phyloP scores from a whole-genome alignment of 1,140 invertebrate species.

The Pseudoatta argentina region DNA sequence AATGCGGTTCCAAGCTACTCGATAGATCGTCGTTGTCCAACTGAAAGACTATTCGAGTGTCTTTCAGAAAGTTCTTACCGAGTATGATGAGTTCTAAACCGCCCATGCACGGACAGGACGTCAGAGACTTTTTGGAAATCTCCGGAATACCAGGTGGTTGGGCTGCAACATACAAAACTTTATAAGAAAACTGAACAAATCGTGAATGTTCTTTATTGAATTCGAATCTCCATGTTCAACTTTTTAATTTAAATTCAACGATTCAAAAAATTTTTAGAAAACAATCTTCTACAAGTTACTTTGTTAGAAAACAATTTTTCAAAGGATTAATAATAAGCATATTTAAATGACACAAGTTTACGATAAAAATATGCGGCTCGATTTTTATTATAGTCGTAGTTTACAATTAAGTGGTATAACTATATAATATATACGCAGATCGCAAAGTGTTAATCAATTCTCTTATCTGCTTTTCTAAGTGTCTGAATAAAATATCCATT shows the following conservation, averaged over 20 bases:
- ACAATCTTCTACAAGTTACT: too few species aligned
- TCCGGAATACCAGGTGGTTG: conserved; percentile 98
- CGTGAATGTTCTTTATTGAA: background rate
- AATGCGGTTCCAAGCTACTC: conserved; percentile 86
- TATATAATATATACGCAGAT: too few species aligned
- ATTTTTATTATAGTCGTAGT: too few species aligned
- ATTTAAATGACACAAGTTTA: too few species aligned
- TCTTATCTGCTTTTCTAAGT: background rate
- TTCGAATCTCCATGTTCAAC: background rate
- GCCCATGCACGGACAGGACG: conserved; percentile 92
- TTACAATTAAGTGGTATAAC: too few species aligned
- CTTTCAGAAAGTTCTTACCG: conserved; percentile 98
- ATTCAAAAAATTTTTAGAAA: too few species aligned
- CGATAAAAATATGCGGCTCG: too few species aligned
- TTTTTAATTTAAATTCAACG: too few species aligned
- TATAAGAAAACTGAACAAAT: conserved; percentile 12
- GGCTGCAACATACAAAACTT: conserved; percentile 88
- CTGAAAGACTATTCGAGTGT: conserved; percentile 95
- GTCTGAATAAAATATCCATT: background rate
- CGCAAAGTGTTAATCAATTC: background rate
- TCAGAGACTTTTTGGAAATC: conserved; percentile 96
- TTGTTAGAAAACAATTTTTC: too few species aligned
- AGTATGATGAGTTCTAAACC: conserved; percentile 97
- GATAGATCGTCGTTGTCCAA: conserved; percentile 87
- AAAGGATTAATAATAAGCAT: too few species aligned